These are phyloP conservation scores for Actinostola sp. DNA, from an alignment of 92 coral and sea anemone species.

Conservation along the genomic window DNA sequence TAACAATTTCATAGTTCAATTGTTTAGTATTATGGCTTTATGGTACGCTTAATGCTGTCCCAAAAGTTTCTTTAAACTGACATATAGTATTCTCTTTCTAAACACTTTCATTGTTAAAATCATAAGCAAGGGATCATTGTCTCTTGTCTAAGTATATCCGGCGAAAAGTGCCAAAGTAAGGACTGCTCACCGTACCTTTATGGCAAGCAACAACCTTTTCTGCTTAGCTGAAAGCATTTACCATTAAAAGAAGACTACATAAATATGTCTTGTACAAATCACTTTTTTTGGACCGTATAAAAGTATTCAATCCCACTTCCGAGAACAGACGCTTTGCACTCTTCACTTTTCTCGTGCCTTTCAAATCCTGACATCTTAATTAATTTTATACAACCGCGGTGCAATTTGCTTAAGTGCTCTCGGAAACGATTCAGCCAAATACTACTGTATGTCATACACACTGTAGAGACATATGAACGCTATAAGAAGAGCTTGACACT, in stretches of 20 bases:
- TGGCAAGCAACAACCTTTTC: too few relatives aligned
- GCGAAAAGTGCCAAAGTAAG: too few relatives aligned
- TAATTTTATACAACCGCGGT: constrained; percentile 4
- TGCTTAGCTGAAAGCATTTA: background rate
- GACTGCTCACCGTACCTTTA: too few relatives aligned
- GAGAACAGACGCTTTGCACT: constrained; percentile 12
- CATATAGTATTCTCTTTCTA: too few relatives aligned
- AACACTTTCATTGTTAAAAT: too few relatives aligned
- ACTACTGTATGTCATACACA: background rate
- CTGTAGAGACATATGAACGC: constrained; percentile 2
- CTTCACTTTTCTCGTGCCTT: constrained; percentile 16
- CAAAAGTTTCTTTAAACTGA: too few relatives aligned
- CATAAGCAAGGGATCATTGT: too few relatives aligned
- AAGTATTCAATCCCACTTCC: constrained; percentile 8
- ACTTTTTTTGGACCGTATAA: background rate
- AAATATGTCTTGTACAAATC: background rate
- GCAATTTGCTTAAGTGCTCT: constrained; percentile 33
- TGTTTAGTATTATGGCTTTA: too few relatives aligned
- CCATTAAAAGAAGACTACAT: background rate
- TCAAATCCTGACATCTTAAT: constrained; percentile 31
- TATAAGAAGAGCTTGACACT: background rate
- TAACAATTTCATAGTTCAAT: too few relatives aligned
- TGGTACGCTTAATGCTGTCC: too few relatives aligned
- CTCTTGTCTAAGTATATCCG: too few relatives aligned
- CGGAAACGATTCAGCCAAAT: constrained; percentile 25